Base-by-base conservation (phyloP, 1,140 invertebrate species). In the Araneus ventricosus region DNA sequence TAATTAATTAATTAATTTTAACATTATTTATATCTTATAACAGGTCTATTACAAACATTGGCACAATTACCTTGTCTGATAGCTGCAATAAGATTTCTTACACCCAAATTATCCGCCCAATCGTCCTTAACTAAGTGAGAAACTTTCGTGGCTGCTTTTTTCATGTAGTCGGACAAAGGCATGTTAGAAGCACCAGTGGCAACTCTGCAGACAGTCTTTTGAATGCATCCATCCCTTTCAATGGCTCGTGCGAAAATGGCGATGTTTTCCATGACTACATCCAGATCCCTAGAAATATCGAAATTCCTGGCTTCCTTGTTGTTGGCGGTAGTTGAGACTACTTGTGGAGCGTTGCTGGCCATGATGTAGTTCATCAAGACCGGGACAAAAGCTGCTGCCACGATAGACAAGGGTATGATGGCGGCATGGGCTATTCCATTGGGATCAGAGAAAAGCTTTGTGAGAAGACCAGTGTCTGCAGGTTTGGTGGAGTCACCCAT, bases 341-440 rank as follows among this genome's bases (percentile, higher is more conserved):
- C 10, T 41, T 39, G 87, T 4, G 80, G 59, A 3, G 27, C 5
- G 27, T 41, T 37, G 30, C 27, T 27, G 22, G 90, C 70, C 59
- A 85, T 85, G n/a, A 75, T n/a, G 80, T 92, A 92, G 37, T 92
- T 92, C 59, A 92, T 80, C 22, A 92, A 37, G 6, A 92, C 82
- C 6, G 90, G 90, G 0, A 92, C 82, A 7, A 70, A 37, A 41
- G 80, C 59, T 61, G 82, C 80, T 22, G 79, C 17, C 14, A 86
- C 61, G 1, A 92, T 41, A 14, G 80, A 63, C 37, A 92, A n/a
- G 0, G 90, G 90, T 8, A 92, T 70, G 61, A 92, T 52, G 4
- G 80, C 90, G 22, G 90, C 90, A 24, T 34, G 24, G 7, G 79
- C 24, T 4, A 52, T 4, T 45, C 80, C 14, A 20, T 86, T 92